These are phyloP conservation scores for Melinopterus prodromus DNA, from an alignment of 2,888 invertebrate genomes.

Conservation along the genomic window DNA sequence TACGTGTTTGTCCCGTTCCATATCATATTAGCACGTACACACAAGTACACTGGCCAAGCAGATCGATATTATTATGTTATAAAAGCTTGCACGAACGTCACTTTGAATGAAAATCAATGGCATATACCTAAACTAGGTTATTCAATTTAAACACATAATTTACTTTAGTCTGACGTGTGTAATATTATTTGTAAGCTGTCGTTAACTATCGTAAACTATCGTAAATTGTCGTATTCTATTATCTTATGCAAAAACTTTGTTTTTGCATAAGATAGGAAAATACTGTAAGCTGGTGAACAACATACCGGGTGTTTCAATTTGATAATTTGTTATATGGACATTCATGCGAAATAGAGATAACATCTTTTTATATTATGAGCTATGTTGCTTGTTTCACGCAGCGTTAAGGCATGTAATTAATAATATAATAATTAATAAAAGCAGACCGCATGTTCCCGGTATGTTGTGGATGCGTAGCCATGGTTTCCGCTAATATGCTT, in stretches of 20 bases:
- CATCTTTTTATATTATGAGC: neutral
- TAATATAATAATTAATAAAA: neutral
- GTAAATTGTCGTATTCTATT: no score
- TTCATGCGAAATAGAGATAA: neutral
- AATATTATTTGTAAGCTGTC: neutral
- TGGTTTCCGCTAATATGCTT: neutral
- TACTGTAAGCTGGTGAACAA: no score
- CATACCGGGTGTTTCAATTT: neutral
- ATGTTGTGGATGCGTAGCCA: neutral
- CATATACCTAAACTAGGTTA: neutral
- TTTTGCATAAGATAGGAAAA: no score
- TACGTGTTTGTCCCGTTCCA: neutral
- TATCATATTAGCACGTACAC: neutral
- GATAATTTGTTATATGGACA: neutral
- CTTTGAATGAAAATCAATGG: neutral
- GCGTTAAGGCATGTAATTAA: conserved; percentile 4
- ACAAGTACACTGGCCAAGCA: neutral
- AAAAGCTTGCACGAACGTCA: neutral
- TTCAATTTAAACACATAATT: neutral
- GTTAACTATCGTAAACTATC: no score
- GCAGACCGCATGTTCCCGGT: neutral
- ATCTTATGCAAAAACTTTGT: no score
- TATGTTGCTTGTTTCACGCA: neutral
- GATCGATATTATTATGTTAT: conserved; percentile 4
- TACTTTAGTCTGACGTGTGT: neutral